Percentiles rank a stretch among this genome's conserved stretches.
Conservation (phyloP, 1,140 invertebrate species). For the Dysdera silvatica region DNA sequence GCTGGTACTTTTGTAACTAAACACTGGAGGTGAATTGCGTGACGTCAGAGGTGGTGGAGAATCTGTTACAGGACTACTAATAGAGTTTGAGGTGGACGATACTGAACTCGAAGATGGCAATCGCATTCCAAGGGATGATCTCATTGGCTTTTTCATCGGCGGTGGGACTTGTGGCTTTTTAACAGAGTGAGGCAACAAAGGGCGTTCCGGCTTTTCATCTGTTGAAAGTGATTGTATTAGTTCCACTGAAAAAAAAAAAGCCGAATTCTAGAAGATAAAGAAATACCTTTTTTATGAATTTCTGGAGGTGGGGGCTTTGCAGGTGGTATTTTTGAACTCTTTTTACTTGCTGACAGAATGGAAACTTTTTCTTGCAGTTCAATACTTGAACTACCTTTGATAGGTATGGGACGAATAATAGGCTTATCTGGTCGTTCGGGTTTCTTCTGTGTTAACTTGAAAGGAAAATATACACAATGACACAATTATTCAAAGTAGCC, state of each 20-base stretch:
- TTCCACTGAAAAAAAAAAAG: neutral
- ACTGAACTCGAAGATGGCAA: neutral
- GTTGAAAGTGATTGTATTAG: neutral
- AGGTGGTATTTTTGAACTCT: slow-evolving; percentile 21
- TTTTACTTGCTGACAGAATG: slow-evolving; percentile 4
- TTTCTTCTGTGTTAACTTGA: slow-evolving; percentile 18
- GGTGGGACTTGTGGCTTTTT: slow-evolving; percentile 45
- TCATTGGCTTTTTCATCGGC: slow-evolving; percentile 38
- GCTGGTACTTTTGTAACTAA: too few relatives aligned
- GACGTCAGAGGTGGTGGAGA: neutral
- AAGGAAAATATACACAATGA: neutral
- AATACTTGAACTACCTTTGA: slow-evolving; percentile 12
- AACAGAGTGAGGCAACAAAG: slow-evolving; percentile 35
- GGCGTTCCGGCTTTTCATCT: slow-evolving; percentile 25
- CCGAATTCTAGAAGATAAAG: too few relatives aligned
- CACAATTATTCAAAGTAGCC: too few relatives aligned
- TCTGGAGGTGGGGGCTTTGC: slow-evolving; percentile 20
- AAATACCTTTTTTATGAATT: slow-evolving; percentile 26
- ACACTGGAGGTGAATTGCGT: too few relatives aligned
- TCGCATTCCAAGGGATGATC: slow-evolving; percentile 9
- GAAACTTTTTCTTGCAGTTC: slow-evolving; percentile 22
- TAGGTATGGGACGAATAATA: slow-evolving; percentile 24
- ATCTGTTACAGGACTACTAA: neutral
- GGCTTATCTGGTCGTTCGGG: slow-evolving; percentile 41
- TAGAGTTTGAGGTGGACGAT: neutral